These are phyloP conservation scores for Antheraea pernyi DNA, from an alignment of 1,140 invertebrate genomes.

Conservation along the genomic window DNA sequence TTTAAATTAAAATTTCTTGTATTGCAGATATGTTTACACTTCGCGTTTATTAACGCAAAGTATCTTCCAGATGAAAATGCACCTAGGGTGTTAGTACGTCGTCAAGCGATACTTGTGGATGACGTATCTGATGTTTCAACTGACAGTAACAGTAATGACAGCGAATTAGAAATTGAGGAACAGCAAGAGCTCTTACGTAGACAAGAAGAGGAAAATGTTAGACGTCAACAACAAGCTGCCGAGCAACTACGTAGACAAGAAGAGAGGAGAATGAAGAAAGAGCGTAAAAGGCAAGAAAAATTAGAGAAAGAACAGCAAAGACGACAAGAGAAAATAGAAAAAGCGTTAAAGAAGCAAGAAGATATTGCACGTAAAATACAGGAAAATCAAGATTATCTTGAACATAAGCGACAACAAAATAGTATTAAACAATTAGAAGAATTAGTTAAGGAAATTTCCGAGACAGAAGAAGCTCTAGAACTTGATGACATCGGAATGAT, in stretches of 20 bases:
- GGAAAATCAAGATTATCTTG: conserved; percentile 27
- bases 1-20: neutral
- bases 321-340: conserved; percentile 37
- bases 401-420: conserved; percentile 35
- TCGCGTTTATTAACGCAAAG: conserved; percentile 49
- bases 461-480: conserved; percentile 40
- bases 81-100: conserved; percentile 31
- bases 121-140: conserved; percentile 39
- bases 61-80: conserved; percentile 54
- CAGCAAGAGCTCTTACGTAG: conserved; percentile 22
- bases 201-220: conserved; percentile 22
- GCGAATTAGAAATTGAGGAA: conserved; percentile 19
- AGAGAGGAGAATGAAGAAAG: conserved; percentile 29
- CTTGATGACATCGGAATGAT: conserved; percentile 60
- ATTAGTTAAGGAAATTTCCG: conserved; percentile 26
- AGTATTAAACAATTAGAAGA: conserved; percentile 29
- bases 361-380: conserved; percentile 17
- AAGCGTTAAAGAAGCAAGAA: conserved; percentile 39
- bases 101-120: conserved; percentile 37
- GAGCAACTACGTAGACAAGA: conserved; percentile 22
- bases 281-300: conserved; percentile 34
- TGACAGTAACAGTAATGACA: conserved; percentile 37
- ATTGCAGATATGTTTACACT: conserved; percentile 51
- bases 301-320: conserved; percentile 43
- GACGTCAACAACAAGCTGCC: conserved; percentile 23